Evolutionary conservation across 1,140 invertebrate species (phyloP).

Genomic region (Acromyrmex echinatior): DNA sequence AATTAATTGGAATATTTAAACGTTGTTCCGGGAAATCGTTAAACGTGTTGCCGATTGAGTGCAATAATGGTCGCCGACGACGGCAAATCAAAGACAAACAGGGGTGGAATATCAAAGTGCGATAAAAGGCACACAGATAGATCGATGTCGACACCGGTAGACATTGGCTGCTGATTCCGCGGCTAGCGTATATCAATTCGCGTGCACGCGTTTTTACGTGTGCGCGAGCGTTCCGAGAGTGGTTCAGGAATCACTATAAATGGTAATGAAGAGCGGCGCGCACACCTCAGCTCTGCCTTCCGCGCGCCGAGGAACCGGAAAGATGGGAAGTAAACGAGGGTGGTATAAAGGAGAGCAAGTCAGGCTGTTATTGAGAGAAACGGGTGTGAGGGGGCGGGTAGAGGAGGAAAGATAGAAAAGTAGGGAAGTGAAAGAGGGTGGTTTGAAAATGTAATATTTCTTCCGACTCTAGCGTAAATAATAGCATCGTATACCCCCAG

Average conservation of each 20-base stretch:
- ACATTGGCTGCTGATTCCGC: constrained; percentile 60
- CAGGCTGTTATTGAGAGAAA: constrained; percentile 25
- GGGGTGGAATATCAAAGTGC: constrained; percentile 17
- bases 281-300: constrained; percentile 63
- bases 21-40: neutral
- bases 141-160: constrained; percentile 25
- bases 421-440: constrained; percentile 25
- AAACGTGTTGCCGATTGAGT: neutral
- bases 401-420: constrained; percentile 62
- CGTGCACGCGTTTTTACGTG: constrained; percentile 72
- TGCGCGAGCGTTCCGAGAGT: constrained; percentile 73
- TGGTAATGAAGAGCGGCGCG: constrained; percentile 83
- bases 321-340: constrained; percentile 66
- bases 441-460: constrained; percentile 85
- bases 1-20: constrained; percentile 3
- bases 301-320: constrained; percentile 57
- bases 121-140: constrained; percentile 13
- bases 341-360: neutral
- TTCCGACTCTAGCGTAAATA: constrained; percentile 80
- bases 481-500: constrained; percentile 69
- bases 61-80: neutral
- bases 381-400: neutral
- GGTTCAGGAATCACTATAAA: constrained; percentile 85
- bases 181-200: constrained; percentile 57
- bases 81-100: neutral